These are phyloP conservation scores for Dyspetes luteomarginatus DNA, from an alignment of 2,888 invertebrate genomes.

Conservation along the genomic window DNA sequence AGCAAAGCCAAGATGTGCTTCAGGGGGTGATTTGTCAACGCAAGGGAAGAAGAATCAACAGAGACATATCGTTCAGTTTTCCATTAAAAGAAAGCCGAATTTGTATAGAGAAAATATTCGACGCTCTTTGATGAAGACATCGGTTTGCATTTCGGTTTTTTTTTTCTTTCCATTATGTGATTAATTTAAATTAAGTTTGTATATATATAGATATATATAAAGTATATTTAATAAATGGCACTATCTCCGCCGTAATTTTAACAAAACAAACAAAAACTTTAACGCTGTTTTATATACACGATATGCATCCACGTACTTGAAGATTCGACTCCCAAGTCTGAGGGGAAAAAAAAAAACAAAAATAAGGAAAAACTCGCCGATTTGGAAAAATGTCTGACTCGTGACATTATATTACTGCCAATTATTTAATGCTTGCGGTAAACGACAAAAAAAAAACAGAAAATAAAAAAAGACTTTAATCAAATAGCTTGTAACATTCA, in stretches of 20 bases:
- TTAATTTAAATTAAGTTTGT: neutral
- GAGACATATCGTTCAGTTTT: slow-evolving; percentile 76
- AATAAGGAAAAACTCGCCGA: slow-evolving; percentile 20
- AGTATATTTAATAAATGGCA: neutral
- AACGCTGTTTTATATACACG: slow-evolving; percentile 68
- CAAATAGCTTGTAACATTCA: slow-evolving; percentile 19
- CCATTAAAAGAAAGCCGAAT: slow-evolving; percentile 61
- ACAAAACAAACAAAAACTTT: neutral
- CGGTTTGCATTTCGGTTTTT: slow-evolving; percentile 24
- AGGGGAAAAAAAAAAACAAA: neutral
- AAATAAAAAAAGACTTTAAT: slow-evolving; percentile 32
- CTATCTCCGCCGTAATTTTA: slow-evolving; percentile 67
- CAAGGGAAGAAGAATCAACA: slow-evolving; percentile 48
- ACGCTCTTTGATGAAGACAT: slow-evolving; percentile 28
- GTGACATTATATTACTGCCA: slow-evolving; percentile 52
- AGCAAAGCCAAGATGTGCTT: slow-evolving; percentile 65
- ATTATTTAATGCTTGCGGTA: slow-evolving; percentile 35
- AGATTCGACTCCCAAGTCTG: slow-evolving; percentile 30
- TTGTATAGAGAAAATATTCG: slow-evolving; percentile 60
- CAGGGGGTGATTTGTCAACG: slow-evolving; percentile 24
- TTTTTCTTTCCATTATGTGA: neutral
- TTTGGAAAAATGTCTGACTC: slow-evolving; percentile 22
- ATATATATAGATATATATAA: slow-evolving; percentile 2
- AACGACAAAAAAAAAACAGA: slow-evolving; percentile 1
- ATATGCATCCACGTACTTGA: slow-evolving; percentile 35